Percentiles rank a stretch among this genome's conserved stretches.
Conservation (phyloP, 2,888 invertebrate species). For the Phania funesta region DNA sequence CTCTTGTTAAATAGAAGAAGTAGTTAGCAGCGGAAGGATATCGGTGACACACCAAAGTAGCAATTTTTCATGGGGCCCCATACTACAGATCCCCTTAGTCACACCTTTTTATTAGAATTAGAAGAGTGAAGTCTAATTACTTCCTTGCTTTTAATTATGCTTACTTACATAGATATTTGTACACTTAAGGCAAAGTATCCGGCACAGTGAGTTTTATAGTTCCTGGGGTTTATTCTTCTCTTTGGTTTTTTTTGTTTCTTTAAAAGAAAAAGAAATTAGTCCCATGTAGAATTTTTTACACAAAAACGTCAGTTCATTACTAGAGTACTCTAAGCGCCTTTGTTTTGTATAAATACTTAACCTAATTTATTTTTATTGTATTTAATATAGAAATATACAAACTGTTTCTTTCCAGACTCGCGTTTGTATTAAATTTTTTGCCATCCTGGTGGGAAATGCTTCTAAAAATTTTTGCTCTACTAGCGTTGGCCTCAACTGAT, state of each 20-base stretch:
- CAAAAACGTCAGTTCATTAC: no score
- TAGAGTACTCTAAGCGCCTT: neutral
- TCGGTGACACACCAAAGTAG: no score
- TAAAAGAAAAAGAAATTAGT: conserved; percentile 23
- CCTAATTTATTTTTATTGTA: conserved; percentile 47
- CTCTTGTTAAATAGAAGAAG: no score
- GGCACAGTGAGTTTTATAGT: conserved; percentile 3
- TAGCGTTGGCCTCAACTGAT: no score
- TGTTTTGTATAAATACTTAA: conserved; percentile 38
- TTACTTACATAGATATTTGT: neutral
- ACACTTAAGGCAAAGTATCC: neutral
- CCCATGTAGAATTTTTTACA: neutral
- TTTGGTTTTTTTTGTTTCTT: neutral
- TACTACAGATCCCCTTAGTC: no score
- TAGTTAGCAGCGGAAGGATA: no score
- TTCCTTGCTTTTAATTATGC: conserved; percentile 40
- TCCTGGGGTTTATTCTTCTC: neutral
- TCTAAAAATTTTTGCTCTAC: no score
- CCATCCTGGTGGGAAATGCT: conserved; percentile 15
- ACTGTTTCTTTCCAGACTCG: neutral
- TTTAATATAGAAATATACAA: conserved; percentile 2
- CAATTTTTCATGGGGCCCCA: no score
- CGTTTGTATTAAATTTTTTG: neutral
- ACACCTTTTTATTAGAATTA: no score
- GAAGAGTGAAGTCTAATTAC: no score